Conservation (phyloP, 2,797 vertebrate genomes). For the Melanitta fusca region DNA sequence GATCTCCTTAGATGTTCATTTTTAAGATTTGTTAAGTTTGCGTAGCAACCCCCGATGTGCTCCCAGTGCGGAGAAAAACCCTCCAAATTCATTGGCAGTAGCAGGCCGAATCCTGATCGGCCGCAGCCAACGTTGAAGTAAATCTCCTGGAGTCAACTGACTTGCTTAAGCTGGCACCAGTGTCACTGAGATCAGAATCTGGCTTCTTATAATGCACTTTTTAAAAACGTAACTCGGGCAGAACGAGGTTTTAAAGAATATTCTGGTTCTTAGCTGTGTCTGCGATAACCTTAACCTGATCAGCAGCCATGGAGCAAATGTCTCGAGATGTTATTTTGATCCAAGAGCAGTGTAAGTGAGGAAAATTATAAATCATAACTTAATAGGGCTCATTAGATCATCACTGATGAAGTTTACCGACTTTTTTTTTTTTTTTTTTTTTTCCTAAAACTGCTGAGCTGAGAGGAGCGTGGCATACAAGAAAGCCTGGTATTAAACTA, state of each 20-base stretch:
- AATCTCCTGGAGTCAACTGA: constrained; percentile 21
- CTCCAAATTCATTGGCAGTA: background rate
- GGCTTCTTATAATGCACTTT: constrained; percentile 18
- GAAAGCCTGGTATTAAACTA: background rate
- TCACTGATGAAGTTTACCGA: constrained; percentile 1
- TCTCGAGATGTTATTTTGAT: constrained; percentile 49
- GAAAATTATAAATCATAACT: constrained; percentile 23
- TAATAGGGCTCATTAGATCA: constrained; percentile 48
- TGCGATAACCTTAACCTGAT: constrained; percentile 40
- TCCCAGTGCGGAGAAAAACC: background rate
- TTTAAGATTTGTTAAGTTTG: constrained; percentile 14
- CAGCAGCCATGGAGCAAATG: constrained; percentile 26
- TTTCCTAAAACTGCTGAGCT: background rate
- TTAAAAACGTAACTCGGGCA: background rate
- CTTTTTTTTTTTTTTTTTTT: background rate
- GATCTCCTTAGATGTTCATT: background rate
- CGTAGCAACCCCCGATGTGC: background rate
- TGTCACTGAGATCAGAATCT: constrained; percentile 33
- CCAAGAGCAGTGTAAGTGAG: background rate
- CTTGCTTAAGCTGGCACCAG: background rate
- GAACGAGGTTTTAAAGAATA: constrained; percentile 26
- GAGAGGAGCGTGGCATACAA: background rate
- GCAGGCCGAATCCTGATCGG: background rate
- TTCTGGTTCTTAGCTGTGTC: constrained; percentile 33
- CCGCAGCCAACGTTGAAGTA: background rate